Evolutionary conservation across 2,888 invertebrate genomes (phyloP).

Genomic region (Ectemnius continuus): DNA sequence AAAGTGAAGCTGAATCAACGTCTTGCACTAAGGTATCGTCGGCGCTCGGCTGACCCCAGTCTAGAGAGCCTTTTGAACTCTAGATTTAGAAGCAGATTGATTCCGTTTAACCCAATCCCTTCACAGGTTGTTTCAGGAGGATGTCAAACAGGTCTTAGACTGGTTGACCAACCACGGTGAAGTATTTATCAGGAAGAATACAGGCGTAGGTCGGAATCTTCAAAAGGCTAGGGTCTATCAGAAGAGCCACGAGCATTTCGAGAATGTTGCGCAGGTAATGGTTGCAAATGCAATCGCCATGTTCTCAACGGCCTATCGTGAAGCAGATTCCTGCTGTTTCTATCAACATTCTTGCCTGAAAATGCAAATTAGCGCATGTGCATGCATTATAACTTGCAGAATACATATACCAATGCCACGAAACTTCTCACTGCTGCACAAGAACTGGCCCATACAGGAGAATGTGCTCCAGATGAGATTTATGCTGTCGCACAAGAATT

Average conservation of each 20-base stretch:
- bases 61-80: too few relatives aligned
- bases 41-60: too few relatives aligned
- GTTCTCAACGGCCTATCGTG: too few relatives aligned
- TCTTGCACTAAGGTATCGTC: constrained; percentile 84
- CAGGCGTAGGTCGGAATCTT: constrained; percentile 96
- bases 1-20: constrained; percentile 97
- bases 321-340: too few relatives aligned
- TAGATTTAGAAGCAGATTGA: too few relatives aligned
- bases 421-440: constrained; percentile 97
- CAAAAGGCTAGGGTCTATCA: constrained; percentile 97
- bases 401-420: constrained; percentile 99
- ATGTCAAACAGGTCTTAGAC: constrained; percentile 97
- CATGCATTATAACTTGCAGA: constrained; percentile 80
- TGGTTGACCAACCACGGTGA: constrained; percentile 99
- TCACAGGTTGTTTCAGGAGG: constrained; percentile 93
- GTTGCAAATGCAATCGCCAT: neutral
- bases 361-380: too few relatives aligned
- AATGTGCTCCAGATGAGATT: constrained; percentile 97
- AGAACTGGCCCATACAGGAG: constrained; percentile 96
- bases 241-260: constrained; percentile 99
- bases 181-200: constrained; percentile 97
- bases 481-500: constrained; percentile 95
- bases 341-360: too few relatives aligned
- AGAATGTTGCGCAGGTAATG: constrained; percentile 96
- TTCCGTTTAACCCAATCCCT: neutral